phyloP scores from a whole-genome alignment of 2,113 vertebrate species.

The Romanogobio albipinnatus region DNA sequence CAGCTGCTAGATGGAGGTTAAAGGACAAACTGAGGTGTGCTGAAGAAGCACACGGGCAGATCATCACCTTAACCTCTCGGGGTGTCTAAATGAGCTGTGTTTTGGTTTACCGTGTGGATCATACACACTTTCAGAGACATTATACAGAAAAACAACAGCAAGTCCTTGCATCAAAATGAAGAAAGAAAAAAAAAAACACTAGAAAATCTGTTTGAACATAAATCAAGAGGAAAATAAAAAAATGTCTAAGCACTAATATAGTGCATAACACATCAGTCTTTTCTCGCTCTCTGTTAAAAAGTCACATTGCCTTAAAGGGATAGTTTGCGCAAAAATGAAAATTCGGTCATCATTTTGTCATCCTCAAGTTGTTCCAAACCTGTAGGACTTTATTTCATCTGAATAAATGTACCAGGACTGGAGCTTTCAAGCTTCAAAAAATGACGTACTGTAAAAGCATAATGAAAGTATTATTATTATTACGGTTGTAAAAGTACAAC shows the following conservation, averaged over 20 bases:
- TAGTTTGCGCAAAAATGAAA: background rate
- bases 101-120: conserved; percentile 62
- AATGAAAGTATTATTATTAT: background rate
- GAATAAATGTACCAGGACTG: background rate
- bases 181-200: conserved; percentile 68
- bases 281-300: conserved; percentile 73
- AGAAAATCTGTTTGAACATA: conserved; percentile 87
- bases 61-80: background rate
- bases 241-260: conserved; percentile 94
- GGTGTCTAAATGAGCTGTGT: conserved; percentile 52
- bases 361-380: background rate
- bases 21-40: conserved; percentile 53
- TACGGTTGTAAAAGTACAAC: background rate
- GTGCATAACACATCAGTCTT: conserved; percentile 82
- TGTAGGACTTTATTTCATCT: background rate
- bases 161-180: conserved; percentile 79
- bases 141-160: conserved; percentile 71
- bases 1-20: conserved; percentile 37
- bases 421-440: background rate
- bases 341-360: background rate
- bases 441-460: background rate
- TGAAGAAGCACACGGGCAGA: conserved; percentile 32
- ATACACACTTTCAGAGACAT: conserved; percentile 68
- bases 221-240: conserved; percentile 71
- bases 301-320: conserved; percentile 41